Base-by-base conservation (phyloP, 2,113 vertebrate species). In the Gobio gobio region DNA sequence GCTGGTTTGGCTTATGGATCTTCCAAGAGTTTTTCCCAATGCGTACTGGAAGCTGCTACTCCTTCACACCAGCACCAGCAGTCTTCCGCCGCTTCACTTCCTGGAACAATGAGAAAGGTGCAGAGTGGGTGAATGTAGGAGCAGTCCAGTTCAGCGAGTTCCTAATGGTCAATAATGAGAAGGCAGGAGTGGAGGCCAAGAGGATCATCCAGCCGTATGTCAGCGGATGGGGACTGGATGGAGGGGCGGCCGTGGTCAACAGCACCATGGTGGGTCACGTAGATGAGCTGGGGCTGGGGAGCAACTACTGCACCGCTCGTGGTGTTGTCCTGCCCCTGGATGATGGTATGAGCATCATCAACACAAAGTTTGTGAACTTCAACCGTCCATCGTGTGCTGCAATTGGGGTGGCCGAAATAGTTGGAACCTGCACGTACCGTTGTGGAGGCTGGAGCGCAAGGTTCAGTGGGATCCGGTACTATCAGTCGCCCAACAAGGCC, bases 81-180 rank as follows among this genome's bases (percentile, higher is more conserved):
- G 78, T 94, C 24, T 97, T 97, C 89, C 84, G 87, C 0, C 91
- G 89, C 0, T 92, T 97, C 76, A 96, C 93, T 64, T 90, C 95
- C 68, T 97, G 96, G 96, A 97, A 97, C 90, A 97, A 96, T 10
- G 93, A 96, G 87, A 97, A 97, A 86, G 96, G 96, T 12, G 96
- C 96, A 0, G 96, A 97, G 85, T 96, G 96, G 96, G 96, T 96
- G 73, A 95, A 97, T 1, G 96, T 93, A 12, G 96, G 96, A 5
- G 94, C 96, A 0, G 91, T 97, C 81, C 96, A 97, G 84, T 97
- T 97, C 86, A 88, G 83, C 2, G 78, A 89, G 72, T 97, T 97
- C 56, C 4, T 95, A 61, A 93, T 95, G 94, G 93, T 96, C 20
- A 97, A 96, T 91, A 97, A 97, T 22, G 91, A 95, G 82, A 94